These are phyloP conservation scores for Rhineura floridana DNA, from an alignment of 2,113 vertebrate genomes.

Conservation along the genomic window DNA sequence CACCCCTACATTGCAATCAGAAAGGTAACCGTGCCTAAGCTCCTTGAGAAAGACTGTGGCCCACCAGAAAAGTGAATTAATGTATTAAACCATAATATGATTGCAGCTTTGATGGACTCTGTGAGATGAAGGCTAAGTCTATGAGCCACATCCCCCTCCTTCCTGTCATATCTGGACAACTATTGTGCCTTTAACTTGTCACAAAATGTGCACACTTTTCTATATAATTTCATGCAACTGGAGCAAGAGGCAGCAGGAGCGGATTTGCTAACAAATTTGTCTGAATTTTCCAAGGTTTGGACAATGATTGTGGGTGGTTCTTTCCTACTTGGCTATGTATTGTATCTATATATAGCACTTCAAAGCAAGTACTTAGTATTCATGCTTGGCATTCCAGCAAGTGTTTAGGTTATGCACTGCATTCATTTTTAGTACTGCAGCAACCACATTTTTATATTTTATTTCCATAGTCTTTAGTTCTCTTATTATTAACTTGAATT, in stretches of 20 bases:
- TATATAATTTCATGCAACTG: not conserved
- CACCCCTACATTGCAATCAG: not conserved
- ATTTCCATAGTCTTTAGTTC: not conserved
- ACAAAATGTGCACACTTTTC: not conserved
- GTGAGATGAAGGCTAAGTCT: not conserved
- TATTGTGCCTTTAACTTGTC: not conserved
- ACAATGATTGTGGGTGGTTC: constrained; percentile 28
- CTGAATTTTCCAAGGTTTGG: constrained; percentile 4
- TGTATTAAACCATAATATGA: not conserved
- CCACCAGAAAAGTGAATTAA: not conserved
- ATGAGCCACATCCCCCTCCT: not conserved
- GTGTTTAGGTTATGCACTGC: constrained; percentile 10
- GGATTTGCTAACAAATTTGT: not conserved
- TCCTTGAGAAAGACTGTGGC: not conserved
- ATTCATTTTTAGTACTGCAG: constrained; percentile 1
- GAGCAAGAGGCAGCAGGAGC: not conserved
- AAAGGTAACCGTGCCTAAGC: not conserved
- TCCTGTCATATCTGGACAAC: constrained; percentile 2
- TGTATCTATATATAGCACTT: constrained; percentile 19
- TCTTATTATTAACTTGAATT: not conserved
- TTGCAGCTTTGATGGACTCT: not conserved
- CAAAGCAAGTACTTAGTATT: constrained; percentile 8
- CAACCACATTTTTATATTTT: not conserved
- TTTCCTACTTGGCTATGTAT: constrained; percentile 14
- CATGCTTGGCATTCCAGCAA: constrained; percentile 6